Evolutionary conservation across 1,140 invertebrate genomes (phyloP).

Genomic region (Aphis gossypii): DNA sequence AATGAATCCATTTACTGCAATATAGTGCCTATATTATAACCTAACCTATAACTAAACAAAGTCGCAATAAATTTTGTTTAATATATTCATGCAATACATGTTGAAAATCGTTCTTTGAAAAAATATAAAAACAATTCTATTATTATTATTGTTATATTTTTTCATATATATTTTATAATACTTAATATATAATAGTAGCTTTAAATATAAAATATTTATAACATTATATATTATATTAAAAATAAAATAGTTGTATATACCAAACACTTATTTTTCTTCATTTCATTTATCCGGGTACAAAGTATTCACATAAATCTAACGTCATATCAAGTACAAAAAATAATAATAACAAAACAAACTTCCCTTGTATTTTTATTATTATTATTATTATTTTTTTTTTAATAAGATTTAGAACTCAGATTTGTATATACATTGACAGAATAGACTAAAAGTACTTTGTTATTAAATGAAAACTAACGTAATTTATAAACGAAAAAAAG

Average conservation of each 20-base stretch:
- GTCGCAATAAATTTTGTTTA: neutral
- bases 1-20: too few relatives aligned
- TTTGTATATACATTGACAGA: constrained; percentile 32
- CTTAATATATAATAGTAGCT: neutral
- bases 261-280: neutral
- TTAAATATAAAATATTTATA: neutral
- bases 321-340: neutral
- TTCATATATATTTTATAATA: neutral
- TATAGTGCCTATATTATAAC: too few relatives aligned
- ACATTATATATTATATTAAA: neutral
- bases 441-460: neutral
- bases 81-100: neutral
- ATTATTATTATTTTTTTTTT: constrained; percentile 11
- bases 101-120: neutral
- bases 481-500: constrained; percentile 1
- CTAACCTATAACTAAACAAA: too few relatives aligned
- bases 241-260: neutral
- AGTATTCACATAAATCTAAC: neutral
- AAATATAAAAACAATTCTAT: neutral
- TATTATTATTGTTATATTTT: neutral
- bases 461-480: constrained; percentile 6
- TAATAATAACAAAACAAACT: constrained; percentile 16
- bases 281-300: neutral
- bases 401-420: neutral
- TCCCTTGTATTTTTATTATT: neutral